Evolutionary conservation across 2,797 vertebrate species (phyloP).

Genomic region (Scyliorhinus canicula): DNA sequence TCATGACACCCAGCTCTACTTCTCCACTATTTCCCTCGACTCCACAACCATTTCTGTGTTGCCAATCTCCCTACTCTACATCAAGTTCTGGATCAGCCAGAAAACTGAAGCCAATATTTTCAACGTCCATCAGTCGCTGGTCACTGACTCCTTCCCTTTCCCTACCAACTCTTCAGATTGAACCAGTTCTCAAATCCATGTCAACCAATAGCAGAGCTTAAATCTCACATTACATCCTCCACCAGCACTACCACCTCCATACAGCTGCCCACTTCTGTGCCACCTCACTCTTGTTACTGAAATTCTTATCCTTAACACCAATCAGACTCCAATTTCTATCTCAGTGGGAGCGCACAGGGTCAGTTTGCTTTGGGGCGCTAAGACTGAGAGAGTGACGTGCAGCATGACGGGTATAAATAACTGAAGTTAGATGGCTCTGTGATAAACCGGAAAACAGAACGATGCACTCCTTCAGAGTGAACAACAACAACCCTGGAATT

Average conservation of each 20-base stretch:
- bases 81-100: not conserved
- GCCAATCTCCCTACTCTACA: not conserved
- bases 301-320: not conserved
- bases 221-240: not conserved
- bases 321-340: not conserved
- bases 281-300: not conserved
- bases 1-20: not conserved
- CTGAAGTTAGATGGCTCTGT: not conserved
- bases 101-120: not conserved
- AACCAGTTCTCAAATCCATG: not conserved
- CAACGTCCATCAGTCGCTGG: not conserved
- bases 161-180: not conserved
- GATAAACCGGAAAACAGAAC: not conserved
- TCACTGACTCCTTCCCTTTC: not conserved
- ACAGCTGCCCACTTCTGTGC: not conserved
- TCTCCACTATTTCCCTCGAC: not conserved
- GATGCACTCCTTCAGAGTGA: not conserved
- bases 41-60: not conserved
- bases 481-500: not conserved
- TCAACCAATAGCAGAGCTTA: not conserved
- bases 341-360: not conserved
- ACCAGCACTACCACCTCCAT: not conserved
- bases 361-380: not conserved
- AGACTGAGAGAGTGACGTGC: not conserved
- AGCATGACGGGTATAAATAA: not conserved